A percentile compares a stretch with the other conserved stretches of the same genome.
phyloP scores from a whole-genome alignment of 2,797 vertebrate species.

The Centroberyx gerrardi region DNA sequence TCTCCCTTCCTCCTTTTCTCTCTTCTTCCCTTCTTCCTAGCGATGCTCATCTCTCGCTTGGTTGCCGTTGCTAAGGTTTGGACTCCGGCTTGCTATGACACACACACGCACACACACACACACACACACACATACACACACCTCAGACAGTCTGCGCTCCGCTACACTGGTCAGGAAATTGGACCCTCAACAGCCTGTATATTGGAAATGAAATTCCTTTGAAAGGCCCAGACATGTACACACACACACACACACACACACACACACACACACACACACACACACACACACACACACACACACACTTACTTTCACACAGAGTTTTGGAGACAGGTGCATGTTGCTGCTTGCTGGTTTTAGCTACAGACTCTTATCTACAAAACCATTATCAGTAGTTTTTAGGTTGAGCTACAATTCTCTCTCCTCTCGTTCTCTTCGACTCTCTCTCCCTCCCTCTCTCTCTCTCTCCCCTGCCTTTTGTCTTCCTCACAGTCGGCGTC shows the following conservation, averaged over 20 bases:
- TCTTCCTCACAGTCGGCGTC: constrained; percentile 39
- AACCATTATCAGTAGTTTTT: constrained; percentile 56
- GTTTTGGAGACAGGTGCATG: constrained; percentile 38
- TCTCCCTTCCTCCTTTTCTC: background rate
- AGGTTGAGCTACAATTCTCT: constrained; percentile 34
- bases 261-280: constrained; percentile 19
- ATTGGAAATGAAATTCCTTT: constrained; percentile 73
- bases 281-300: constrained; percentile 22
- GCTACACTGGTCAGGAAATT: constrained; percentile 69
- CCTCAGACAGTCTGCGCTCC: constrained; percentile 24
- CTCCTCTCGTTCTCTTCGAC: constrained; percentile 13
- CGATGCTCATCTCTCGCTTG: constrained; percentile 62
- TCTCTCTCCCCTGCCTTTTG: constrained; percentile 26
- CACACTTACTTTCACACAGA: background rate
- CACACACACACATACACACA: background rate
- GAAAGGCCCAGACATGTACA: constrained; percentile 34
- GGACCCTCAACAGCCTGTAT: constrained; percentile 68
- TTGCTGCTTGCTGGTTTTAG: constrained; percentile 44
- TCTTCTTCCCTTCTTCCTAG: constrained; percentile 1
- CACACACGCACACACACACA: constrained; percentile 15
- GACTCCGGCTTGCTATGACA: constrained; percentile 8
- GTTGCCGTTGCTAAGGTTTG: constrained; percentile 54
- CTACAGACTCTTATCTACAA: constrained; percentile 54
- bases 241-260: background rate
- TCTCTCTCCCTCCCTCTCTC: constrained; percentile 3